Conservation (phyloP, 2,888 invertebrate species). For the Aspidiotus destructor region DNA sequence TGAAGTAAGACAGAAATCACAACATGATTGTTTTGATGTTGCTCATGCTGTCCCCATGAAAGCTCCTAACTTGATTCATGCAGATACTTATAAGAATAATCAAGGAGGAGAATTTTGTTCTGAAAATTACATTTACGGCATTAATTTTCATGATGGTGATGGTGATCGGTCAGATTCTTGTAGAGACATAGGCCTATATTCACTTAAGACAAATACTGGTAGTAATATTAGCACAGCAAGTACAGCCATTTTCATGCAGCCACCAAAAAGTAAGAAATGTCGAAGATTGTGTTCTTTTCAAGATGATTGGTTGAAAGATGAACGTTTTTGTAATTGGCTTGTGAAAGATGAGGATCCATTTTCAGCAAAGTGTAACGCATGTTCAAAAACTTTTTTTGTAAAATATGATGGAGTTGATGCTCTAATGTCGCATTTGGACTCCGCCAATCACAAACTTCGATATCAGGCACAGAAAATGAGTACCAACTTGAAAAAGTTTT, state of each 20-base stretch:
- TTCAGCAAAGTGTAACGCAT: neutral
- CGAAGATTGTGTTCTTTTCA: neutral
- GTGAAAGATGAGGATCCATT: neutral
- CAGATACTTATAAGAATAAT: no score
- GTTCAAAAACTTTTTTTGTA: neutral
- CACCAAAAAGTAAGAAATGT: neutral
- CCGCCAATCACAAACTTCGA: conserved; percentile 32
- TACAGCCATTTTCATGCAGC: neutral
- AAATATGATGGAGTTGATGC: conserved; percentile 20
- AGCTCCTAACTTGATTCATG: no score
- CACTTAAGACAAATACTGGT: neutral
- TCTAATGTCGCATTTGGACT: conserved; percentile 17
- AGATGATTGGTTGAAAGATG: neutral
- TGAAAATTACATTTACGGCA: neutral
- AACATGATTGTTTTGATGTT: no score
- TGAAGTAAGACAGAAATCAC: no score
- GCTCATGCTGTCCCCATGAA: no score
- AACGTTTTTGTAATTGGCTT: neutral
- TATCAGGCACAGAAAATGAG: neutral
- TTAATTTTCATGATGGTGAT: neutral
- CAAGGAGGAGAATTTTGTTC: no score
- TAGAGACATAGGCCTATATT: neutral
- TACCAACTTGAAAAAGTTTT: conserved; percentile 31
- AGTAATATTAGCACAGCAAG: neutral
- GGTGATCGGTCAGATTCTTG: neutral